Evolutionary conservation across 2,888 invertebrate genomes (phyloP), one percentile per base, ranked within the genome.

Genomic region (Punctoribates punctum): DNA sequence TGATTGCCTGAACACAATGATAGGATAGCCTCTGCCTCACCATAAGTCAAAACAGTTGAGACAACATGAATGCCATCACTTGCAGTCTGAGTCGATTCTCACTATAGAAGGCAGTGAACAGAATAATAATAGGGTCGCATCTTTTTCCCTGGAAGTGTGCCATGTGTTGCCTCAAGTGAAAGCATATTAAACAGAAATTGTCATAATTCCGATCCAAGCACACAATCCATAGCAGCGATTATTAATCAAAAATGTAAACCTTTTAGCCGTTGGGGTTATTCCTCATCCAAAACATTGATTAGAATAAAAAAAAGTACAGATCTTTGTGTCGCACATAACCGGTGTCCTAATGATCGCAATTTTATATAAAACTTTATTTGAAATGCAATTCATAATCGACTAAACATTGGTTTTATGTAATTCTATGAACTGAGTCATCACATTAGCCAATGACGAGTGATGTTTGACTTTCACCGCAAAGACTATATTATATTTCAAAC

Each of bases 171-270:
- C 48, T 17, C 11, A 48, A 48, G 48, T 48, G 15, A 48, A 48
- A 48, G 17, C 48, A 20, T 54, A 54, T 54, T 54, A 54, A 54
- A 54, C n/a, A 54, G 17, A 20, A 57, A 57, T 23, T 9, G 20
- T 20, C 25, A 23, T 57, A 57, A 57, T 25, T 57, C 11, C 13
- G 1, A 42, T 13, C 11, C 1, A 42, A 42, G 42, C 42, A 42
- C 11, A 42, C 57, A n/a, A 76, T 17, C n/a, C 57, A 60, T 60
- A 42, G 73, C 48, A 76, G 34, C 38, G 62, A 27, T 57, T 51
- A 51, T 57, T 20, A 57, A 42, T 34, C 34, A 67, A 65, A 34
- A 42, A 77, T 74, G 20, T 42, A 25, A 74, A 67, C 17, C 29
- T 67, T 57, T 13, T 48, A 34, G 23, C 34, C 25, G 48, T 74